Evolutionary conservation across 1,140 invertebrate species (phyloP).

Genomic region (Ceratoteleas bidentatus): DNA sequence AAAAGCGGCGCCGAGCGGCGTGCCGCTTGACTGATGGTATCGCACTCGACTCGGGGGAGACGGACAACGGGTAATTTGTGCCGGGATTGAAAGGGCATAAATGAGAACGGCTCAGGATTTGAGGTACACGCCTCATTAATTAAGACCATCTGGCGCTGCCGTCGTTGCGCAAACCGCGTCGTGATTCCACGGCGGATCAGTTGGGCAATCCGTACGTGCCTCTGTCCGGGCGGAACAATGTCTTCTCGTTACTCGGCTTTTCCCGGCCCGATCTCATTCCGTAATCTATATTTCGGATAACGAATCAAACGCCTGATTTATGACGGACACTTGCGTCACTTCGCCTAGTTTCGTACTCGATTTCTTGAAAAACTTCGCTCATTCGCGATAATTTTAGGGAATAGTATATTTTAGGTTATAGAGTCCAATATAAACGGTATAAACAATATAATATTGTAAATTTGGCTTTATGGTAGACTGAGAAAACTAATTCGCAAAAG

Average conservation of each 20-base stretch:
- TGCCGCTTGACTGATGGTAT: slow-evolving; percentile 33
- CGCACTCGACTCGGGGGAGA: slow-evolving; percentile 1
- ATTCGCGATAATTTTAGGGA: no score
- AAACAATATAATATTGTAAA: no score
- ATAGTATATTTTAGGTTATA: no score
- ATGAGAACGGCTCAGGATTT: slow-evolving; percentile 52
- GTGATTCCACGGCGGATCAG: slow-evolving; percentile 54
- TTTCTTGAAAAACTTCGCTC: no score
- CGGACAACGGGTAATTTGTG: slow-evolving; percentile 42
- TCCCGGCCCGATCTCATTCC: slow-evolving; percentile 24
- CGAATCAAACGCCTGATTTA: slow-evolving; percentile 52
- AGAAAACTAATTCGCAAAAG: no score
- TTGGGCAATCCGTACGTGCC: slow-evolving; percentile 54
- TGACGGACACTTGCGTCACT: slow-evolving; percentile 32
- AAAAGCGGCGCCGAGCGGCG: slow-evolving; percentile 20
- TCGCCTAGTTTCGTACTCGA: no score
- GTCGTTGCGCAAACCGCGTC: slow-evolving; percentile 57
- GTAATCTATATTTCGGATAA: slow-evolving; percentile 52
- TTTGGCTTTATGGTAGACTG: no score
- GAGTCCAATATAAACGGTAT: no score
- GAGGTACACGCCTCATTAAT: slow-evolving; percentile 65
- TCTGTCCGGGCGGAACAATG: slow-evolving; percentile 59
- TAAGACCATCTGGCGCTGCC: slow-evolving; percentile 61
- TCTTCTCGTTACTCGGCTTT: slow-evolving; percentile 45
- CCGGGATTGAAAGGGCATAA: slow-evolving; percentile 54